Conservation (phyloP, 2,888 invertebrate genomes). For the Diadegma fenestrale region DNA sequence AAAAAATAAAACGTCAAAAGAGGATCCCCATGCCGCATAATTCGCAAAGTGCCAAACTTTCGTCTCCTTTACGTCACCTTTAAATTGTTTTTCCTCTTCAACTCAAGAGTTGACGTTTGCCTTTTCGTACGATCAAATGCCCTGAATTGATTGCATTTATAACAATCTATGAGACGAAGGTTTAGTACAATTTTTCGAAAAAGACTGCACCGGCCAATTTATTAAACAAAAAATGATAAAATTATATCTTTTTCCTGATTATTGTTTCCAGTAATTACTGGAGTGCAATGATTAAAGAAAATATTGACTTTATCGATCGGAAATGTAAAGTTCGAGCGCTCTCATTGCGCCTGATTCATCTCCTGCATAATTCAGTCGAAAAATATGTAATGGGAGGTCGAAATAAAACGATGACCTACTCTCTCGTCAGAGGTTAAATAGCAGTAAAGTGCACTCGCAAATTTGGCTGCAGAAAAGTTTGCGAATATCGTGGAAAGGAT, state of each 20-base stretch:
- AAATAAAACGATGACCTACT: not conserved
- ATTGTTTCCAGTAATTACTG: not conserved
- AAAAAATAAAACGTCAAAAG: not conserved
- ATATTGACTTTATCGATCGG: not conserved
- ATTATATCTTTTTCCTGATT: not conserved
- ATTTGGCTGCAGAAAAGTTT: not conserved
- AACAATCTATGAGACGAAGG: not conserved
- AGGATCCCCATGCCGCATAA: conserved; percentile 11
- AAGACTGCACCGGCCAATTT: not conserved
- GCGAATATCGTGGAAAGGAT: not conserved
- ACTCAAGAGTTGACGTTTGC: not conserved
- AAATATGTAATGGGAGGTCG: not conserved
- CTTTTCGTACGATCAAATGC: not conserved
- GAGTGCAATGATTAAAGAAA: not conserved
- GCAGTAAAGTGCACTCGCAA: not conserved
- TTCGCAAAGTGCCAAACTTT: conserved; percentile 28
- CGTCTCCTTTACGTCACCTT: not conserved
- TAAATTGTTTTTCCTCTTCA: not conserved
- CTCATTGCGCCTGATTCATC: not conserved
- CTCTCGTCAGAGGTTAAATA: not conserved
- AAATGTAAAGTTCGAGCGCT: not conserved
- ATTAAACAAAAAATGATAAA: too few relatives aligned
- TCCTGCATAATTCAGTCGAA: not conserved
- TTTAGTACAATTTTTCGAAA: not conserved
- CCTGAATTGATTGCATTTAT: not conserved